These are phyloP conservation scores for Aphyosemion australe DNA, from an alignment of 2,113 vertebrate genomes.

Conservation along the genomic window DNA sequence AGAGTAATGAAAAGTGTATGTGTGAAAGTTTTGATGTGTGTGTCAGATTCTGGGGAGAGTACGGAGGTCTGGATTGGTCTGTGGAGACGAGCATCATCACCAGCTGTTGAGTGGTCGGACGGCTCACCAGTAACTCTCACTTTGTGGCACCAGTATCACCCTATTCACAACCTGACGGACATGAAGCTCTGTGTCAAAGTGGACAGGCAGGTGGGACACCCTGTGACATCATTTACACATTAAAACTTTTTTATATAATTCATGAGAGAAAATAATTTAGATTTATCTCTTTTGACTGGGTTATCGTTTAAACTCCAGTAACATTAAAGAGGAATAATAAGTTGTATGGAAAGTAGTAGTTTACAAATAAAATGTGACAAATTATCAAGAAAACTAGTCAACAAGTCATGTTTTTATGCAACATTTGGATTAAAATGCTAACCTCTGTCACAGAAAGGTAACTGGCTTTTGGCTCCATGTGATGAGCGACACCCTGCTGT, in stretches of 20 bases:
- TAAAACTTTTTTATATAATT: not conserved
- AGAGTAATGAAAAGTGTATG: too few species aligned
- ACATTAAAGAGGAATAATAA: too few species aligned
- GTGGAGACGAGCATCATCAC: constrained; percentile 69
- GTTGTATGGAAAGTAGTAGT: too few species aligned
- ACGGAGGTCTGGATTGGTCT: constrained; percentile 90
- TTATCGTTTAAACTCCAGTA: too few species aligned
- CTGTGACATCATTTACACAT: too few species aligned
- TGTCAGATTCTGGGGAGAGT: constrained; percentile 77
- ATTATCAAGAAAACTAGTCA: too few species aligned
- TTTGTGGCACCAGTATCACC: constrained; percentile 86
- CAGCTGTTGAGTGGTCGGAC: constrained; percentile 87
- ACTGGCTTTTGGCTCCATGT: constrained; percentile 86
- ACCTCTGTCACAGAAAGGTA: constrained; percentile 77
- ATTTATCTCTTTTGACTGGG: not conserved
- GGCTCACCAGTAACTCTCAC: constrained; percentile 83
- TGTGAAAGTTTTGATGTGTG: not conserved
- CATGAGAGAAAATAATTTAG: not conserved
- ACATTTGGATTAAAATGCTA: too few species aligned
- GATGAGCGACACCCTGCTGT: constrained; percentile 79
- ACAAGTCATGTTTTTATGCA: too few species aligned
- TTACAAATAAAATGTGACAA: too few species aligned
- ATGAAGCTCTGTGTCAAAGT: constrained; percentile 83
- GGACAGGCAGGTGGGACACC: constrained; percentile 78
- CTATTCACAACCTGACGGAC: constrained; percentile 72